phyloP scores from a whole-genome alignment of 2,113 vertebrate genomes.

The Oreochromis spilurus region DNA sequence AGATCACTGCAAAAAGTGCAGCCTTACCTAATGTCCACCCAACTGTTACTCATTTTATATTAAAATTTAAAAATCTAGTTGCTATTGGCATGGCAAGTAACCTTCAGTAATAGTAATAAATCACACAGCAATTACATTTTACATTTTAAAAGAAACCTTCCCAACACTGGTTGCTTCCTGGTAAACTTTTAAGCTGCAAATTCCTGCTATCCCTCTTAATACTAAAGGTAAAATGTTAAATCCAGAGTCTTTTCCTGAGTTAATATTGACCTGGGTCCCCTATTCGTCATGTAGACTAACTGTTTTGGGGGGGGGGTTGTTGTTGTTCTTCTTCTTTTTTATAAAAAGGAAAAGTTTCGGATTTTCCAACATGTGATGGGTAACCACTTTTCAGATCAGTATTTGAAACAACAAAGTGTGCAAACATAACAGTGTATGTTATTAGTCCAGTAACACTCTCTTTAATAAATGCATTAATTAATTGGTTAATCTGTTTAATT shows the following conservation, averaged over 20 bases:
- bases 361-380: neutral
- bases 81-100: neutral
- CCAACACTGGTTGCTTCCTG: no score
- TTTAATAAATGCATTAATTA: neutral
- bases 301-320: neutral
- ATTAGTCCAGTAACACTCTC: neutral
- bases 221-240: neutral
- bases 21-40: neutral
- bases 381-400: fast-evolving
- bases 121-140: neutral
- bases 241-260: fast-evolving
- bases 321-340: neutral
- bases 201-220: neutral
- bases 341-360: neutral
- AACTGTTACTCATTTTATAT: neutral
- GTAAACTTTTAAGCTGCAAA: neutral
- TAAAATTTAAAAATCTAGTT: neutral
- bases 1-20: no score
- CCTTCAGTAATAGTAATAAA: neutral
- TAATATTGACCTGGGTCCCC: neutral
- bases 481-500: neutral
- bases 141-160: no score
- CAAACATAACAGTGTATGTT: neutral
- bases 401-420: neutral
- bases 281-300: fast-evolving